phyloP scores from a whole-genome alignment of 2,797 vertebrate genomes.

The Ciconia nigra region DNA sequence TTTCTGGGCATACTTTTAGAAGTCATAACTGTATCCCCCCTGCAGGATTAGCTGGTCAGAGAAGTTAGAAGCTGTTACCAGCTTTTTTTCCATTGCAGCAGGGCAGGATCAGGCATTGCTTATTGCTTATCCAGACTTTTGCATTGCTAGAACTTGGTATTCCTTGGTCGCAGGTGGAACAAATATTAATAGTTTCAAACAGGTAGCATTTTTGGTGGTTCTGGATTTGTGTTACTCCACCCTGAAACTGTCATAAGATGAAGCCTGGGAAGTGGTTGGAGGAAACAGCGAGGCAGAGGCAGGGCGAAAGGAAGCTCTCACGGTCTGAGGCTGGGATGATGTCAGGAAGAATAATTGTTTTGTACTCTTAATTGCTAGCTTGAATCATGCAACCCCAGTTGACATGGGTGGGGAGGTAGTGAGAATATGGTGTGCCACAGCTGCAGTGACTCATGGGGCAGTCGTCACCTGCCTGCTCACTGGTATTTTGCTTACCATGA shows the following conservation, averaged over 20 bases:
- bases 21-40: neutral
- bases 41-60: neutral
- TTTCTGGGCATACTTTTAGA: neutral
- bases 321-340: neutral
- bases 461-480: neutral
- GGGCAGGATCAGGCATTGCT: rapidly evolving
- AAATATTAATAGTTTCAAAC: neutral
- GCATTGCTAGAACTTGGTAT: neutral
- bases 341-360: constrained; percentile 49
- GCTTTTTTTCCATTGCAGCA: neutral
- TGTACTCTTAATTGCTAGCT: constrained; percentile 2
- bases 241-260: neutral
- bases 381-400: constrained; percentile 1
- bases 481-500: neutral
- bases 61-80: neutral
- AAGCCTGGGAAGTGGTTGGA: neutral
- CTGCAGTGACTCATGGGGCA: neutral
- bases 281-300: neutral
- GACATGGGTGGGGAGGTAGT: neutral
- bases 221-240: neutral
- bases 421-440: neutral
- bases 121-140: neutral
- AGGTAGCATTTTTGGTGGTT: neutral
- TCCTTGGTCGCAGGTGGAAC: neutral
- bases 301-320: constrained; percentile 21